Evolutionary conservation across 2,113 vertebrate genomes (phyloP).

Genomic region (mouse (Mus musculus)): GRCm39 chr3:148204501-148205000

Average conservation of each 20-base stretch:
- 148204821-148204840: background rate
- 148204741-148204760: background rate
- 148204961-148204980: background rate
- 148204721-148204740: background rate
- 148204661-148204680: background rate
- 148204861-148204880: background rate
- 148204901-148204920: background rate
- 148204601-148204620: background rate
- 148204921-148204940: background rate
- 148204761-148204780: background rate
- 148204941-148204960: slow-evolving; percentile 7
- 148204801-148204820: background rate
- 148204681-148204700: background rate
- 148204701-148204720: background rate
- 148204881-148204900: slow-evolving; percentile 29
- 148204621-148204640: background rate
- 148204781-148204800: background rate
- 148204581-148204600: background rate
- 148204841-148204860: background rate
- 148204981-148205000: background rate
- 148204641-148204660: background rate
- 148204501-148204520: background rate
- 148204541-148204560: background rate
- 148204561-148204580: background rate
- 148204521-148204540: background rate